Evolutionary conservation across 2,797 vertebrate species (phyloP).

Genomic region (Falco cherrug): DNA sequence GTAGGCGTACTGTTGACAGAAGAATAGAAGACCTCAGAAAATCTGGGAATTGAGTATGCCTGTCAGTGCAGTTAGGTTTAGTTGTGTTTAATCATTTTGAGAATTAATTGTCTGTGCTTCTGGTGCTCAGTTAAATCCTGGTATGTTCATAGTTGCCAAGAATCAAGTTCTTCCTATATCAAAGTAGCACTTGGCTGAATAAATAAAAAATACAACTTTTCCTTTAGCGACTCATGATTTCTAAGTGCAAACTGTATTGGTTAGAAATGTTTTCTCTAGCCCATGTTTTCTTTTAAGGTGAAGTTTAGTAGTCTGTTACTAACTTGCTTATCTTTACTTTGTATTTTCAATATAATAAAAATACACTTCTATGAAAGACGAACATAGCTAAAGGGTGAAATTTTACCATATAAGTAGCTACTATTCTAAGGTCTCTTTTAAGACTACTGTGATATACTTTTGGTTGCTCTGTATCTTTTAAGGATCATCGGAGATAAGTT

Average conservation of each 20-base stretch:
- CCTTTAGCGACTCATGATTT: background rate
- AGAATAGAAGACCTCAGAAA: conserved; percentile 51
- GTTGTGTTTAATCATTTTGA: conserved; percentile 25
- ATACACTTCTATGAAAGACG: background rate
- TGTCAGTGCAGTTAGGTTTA: conserved; percentile 26
- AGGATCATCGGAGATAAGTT: background rate
- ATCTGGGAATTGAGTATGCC: background rate
- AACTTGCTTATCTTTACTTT: background rate
- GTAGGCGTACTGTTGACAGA: conserved; percentile 59
- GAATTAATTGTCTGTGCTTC: conserved; percentile 5
- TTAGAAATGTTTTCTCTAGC: background rate
- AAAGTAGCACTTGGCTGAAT: background rate
- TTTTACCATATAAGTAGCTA: background rate
- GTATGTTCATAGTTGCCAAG: background rate
- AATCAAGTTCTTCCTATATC: background rate
- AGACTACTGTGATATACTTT: background rate
- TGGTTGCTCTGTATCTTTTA: background rate
- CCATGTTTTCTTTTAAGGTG: background rate
- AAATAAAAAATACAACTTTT: background rate
- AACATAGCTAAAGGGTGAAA: background rate
- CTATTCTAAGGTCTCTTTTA: background rate
- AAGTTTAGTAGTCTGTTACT: background rate
- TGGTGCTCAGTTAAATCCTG: conserved; percentile 19
- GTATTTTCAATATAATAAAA: background rate
- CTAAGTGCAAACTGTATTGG: background rate